Conservation (phyloP, 92 coral and sea anemone genomes). For the Umimayanthus chanpuru region DNA sequence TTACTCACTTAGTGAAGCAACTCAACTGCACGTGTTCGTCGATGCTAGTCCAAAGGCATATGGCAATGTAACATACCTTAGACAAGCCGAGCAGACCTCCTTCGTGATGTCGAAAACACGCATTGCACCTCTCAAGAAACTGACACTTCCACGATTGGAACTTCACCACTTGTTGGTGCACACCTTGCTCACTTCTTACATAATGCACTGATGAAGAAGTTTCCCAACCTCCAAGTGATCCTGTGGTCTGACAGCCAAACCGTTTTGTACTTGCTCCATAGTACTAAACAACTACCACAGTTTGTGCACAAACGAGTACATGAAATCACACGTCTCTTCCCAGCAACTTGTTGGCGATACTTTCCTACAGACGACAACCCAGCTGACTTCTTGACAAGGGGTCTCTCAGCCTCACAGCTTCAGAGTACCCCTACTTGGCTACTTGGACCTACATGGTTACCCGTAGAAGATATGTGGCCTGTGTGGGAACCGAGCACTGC, state of each 20-base stretch:
- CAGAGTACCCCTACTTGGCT: conserved; percentile 32
- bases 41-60: conserved; percentile 34
- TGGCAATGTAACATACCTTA: conserved; percentile 24
- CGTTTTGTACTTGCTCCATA: conserved; percentile 57
- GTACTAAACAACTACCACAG: conserved; percentile 37
- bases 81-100: conserved; percentile 26
- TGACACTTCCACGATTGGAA: conserved; percentile 52
- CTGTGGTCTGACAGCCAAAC: conserved; percentile 65
- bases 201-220: background rate
- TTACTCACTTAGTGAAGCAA: background rate
- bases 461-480: conserved; percentile 35
- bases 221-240: conserved; percentile 19
- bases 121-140: conserved; percentile 50
- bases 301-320: conserved; percentile 37
- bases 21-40: conserved; percentile 3
- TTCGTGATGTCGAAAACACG: conserved; percentile 56
- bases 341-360: conserved; percentile 44
- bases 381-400: conserved; percentile 54
- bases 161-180: conserved; percentile 41
- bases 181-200: conserved; percentile 35
- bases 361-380: conserved; percentile 61
- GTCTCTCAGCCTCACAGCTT: conserved; percentile 50
- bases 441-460: conserved; percentile 57
- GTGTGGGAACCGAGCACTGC: conserved; percentile 39
- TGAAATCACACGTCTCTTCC: conserved; percentile 39